These are phyloP conservation scores for Macquaria ambigua DNA, from an alignment of 2,113 vertebrate genomes.

Conservation along the genomic window DNA sequence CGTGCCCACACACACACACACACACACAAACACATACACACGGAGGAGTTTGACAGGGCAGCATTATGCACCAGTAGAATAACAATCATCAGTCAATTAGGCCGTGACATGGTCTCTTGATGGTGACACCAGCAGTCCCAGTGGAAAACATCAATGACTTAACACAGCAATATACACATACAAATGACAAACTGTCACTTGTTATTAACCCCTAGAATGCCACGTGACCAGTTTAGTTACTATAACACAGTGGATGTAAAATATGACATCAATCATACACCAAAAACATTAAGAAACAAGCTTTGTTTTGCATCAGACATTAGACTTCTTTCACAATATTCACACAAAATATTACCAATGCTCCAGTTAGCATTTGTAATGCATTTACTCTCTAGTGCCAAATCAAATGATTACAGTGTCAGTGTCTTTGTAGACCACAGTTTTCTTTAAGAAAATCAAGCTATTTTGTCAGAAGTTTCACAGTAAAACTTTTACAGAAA, in stretches of 20 bases:
- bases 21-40: slow-evolving; percentile 30
- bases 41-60: slow-evolving; percentile 50
- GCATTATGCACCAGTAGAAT: slow-evolving; percentile 66
- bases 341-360: neutral
- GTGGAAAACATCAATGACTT: slow-evolving; percentile 61
- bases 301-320: no score
- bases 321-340: neutral
- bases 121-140: slow-evolving; percentile 53
- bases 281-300: no score
- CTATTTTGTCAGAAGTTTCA: neutral
- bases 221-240: neutral
- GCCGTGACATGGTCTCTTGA: slow-evolving; percentile 63
- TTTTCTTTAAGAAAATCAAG: neutral
- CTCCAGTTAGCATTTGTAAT: neutral
- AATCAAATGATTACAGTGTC: neutral
- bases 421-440: neutral
- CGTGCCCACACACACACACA: slow-evolving; percentile 1
- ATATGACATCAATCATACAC: no score
- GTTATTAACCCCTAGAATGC: slow-evolving; percentile 43
- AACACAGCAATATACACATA: slow-evolving; percentile 51
- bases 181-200: slow-evolving; percentile 57
- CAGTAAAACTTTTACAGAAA: neutral
- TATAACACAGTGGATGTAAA: neutral
- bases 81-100: slow-evolving; percentile 76
- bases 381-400: neutral